Evolutionary conservation across 1,140 invertebrate species (phyloP).

Genomic region (Drosophila sp.): DNA sequence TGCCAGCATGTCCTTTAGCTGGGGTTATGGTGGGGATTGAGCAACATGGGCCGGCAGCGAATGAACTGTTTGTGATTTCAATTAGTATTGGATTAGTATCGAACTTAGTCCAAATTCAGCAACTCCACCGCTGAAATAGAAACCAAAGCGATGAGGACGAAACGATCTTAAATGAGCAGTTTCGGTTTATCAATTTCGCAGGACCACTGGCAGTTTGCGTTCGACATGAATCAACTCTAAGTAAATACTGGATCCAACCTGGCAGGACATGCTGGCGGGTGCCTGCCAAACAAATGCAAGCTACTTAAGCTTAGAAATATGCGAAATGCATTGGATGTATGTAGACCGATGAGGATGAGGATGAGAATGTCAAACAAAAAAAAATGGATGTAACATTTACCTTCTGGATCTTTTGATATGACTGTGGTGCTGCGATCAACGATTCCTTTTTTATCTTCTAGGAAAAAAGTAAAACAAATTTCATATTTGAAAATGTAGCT

Average conservation of each 20-base stretch:
- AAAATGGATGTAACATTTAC: slow-evolving; percentile 60
- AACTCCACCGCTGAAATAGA: slow-evolving; percentile 63
- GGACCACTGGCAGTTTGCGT: slow-evolving; percentile 6
- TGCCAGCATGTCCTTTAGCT: slow-evolving; percentile 9
- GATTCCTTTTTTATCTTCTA: slow-evolving; percentile 94
- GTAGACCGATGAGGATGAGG: slow-evolving; percentile 2
- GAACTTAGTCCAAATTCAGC: slow-evolving; percentile 51
- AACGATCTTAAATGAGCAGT: neutral
- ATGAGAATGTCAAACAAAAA: slow-evolving; percentile 6
- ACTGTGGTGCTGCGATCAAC: slow-evolving; percentile 96
- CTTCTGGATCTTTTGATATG: slow-evolving; percentile 96
- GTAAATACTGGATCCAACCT: slow-evolving; percentile 7
- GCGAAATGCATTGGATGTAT: neutral
- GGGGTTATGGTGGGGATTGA: slow-evolving; percentile 2
- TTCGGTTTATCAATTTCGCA: neutral
- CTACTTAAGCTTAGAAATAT: neutral
- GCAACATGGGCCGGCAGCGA: slow-evolving; percentile 4
- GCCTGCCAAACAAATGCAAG: slow-evolving; percentile 8
- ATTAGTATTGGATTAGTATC: neutral
- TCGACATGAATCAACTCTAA: slow-evolving; percentile 1
- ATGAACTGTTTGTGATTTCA: slow-evolving; percentile 3
- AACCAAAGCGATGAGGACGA: slow-evolving; percentile 34
- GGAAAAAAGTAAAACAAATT: slow-evolving; percentile 67
- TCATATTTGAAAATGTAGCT: slow-evolving; percentile 53
- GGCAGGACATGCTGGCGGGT: slow-evolving; percentile 6